Evolutionary conservation across 2,113 vertebrate species (phyloP).

Genomic region (Zingel zingel): DNA sequence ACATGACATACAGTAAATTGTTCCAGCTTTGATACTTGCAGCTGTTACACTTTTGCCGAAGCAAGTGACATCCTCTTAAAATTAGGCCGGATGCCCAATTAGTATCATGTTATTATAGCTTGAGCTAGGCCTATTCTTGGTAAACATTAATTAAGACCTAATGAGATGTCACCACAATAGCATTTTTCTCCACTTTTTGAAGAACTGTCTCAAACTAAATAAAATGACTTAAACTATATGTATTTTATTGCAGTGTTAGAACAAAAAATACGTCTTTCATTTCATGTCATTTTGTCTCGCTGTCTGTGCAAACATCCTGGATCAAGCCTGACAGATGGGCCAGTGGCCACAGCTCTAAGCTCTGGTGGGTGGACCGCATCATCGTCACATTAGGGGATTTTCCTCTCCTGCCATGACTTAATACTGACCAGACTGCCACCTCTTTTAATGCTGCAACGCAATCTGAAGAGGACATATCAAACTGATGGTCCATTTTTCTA

Average conservation of each 20-base stretch:
- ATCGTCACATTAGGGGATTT: slow-evolving; percentile 76
- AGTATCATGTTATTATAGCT: neutral
- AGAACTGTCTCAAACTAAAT: slow-evolving; percentile 8
- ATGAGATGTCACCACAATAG: neutral
- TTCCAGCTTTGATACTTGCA: neutral
- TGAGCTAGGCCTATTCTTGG: neutral
- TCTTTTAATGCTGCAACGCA: slow-evolving; percentile 27
- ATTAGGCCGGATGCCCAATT: neutral
- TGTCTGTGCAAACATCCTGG: slow-evolving; percentile 23
- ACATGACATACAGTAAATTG: neutral
- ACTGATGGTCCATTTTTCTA: neutral
- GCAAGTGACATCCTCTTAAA: neutral
- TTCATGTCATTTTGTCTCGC: slow-evolving; percentile 18
- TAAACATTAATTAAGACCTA: neutral
- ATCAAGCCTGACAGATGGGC: slow-evolving; percentile 69
- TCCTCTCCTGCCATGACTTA: slow-evolving; percentile 58
- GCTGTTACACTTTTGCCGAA: neutral
- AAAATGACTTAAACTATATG: neutral
- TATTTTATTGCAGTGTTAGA: neutral
- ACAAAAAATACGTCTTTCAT: slow-evolving; percentile 10
- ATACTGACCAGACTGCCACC: slow-evolving; percentile 24
- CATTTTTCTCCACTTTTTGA: neutral
- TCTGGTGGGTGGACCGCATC: slow-evolving; percentile 69
- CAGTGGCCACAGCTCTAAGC: slow-evolving; percentile 66
- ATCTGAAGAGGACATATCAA: slow-evolving; percentile 19